Base-by-base conservation (phyloP, 1,140 invertebrate genomes). In the Drosophila obscura region DNA sequence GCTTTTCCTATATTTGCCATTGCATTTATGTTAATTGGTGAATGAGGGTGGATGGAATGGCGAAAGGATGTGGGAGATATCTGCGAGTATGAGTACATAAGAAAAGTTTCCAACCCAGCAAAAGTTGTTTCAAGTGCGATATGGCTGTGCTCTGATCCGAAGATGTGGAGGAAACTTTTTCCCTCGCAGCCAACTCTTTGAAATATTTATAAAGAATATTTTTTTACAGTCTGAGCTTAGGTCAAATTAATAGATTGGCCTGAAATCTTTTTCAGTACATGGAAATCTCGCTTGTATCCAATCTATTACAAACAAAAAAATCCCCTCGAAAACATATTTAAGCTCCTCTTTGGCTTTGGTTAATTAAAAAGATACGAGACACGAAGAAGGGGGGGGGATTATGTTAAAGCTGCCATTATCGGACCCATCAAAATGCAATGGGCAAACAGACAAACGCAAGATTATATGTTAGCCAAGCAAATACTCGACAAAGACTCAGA, bases 1-100 rank as follows among this genome's bases (percentile, higher is more conserved):
- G 31, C 31, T 35, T 9, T 39, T 39, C 45, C 43, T 59, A 57
- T 75, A 51, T 80, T 74, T 80, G 72, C 49, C 43, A 50, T 62
- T 78, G 80, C 80, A 75, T 83, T 83, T 79, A 82, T 83, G 75
- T 77, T 83, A 83, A 82, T 83, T 82, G 66, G 48, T 63, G 46
- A 46, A n/a, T 41, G 48, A 73, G 49, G 49, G 16, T 41, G 35
- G 45, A 28, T 16, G 58, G 24, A n/a, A 49, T 46, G 24, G 73
- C 39, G 31, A 68, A 31, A 56, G 66, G 66, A 57, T 69, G 44
- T 43, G 16, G 50, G 16, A 45, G 15, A 66, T 55, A 55, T 19
- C 15, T 11, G 53, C 16, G 19, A 16, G 31, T 19, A 19, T 8
- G 19, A 39, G 22, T 56, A 24, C 1, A 39, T 46, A 31, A 19